Percentiles rank a stretch among this genome's conserved stretches.
Evolutionary conservation across 2,113 vertebrate species (phyloP).

Genomic region (Datnioides undecimradiatus): DNA sequence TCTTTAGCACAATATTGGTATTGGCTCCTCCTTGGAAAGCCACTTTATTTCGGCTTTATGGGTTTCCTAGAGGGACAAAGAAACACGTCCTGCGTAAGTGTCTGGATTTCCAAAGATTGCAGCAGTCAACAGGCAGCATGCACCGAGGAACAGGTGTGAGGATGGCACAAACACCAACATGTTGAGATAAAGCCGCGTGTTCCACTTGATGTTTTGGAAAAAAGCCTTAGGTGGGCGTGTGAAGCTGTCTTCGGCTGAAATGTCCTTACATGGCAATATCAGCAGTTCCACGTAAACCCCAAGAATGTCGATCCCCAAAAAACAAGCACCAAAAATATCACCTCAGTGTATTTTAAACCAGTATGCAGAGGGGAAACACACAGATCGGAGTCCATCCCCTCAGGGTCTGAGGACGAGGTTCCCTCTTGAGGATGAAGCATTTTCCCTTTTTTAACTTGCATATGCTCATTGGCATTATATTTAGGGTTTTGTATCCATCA

Average conservation of each 20-base stretch:
- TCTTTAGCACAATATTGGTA: constrained; percentile 63
- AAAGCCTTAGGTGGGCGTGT: background rate
- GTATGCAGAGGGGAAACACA: constrained; percentile 43
- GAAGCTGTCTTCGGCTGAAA: constrained; percentile 27
- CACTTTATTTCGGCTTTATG: constrained; percentile 48
- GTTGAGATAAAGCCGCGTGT: constrained; percentile 15
- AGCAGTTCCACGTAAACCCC: constrained; percentile 42
- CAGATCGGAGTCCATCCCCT: constrained; percentile 29
- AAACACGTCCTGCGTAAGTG: constrained; percentile 20
- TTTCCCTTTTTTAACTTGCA: constrained; percentile 15
- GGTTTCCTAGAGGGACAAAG: constrained; percentile 41
- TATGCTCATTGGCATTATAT: constrained; percentile 12
- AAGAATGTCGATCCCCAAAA: constrained; percentile 60
- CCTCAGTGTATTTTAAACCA: constrained; percentile 55
- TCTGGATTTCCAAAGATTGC: constrained; percentile 12
- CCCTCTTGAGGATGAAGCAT: constrained; percentile 12
- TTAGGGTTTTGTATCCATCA: background rate
- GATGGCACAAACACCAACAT: background rate
- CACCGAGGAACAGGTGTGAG: constrained; percentile 35
- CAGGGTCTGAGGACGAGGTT: constrained; percentile 39
- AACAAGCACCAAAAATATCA: constrained; percentile 60
- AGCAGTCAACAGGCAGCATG: background rate
- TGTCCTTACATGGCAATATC: constrained; percentile 70
- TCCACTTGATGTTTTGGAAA: constrained; percentile 39
- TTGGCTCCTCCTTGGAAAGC: constrained; percentile 59